phyloP scores from a whole-genome alignment of 1,140 invertebrate species.

The Drosophila ironensis region DNA sequence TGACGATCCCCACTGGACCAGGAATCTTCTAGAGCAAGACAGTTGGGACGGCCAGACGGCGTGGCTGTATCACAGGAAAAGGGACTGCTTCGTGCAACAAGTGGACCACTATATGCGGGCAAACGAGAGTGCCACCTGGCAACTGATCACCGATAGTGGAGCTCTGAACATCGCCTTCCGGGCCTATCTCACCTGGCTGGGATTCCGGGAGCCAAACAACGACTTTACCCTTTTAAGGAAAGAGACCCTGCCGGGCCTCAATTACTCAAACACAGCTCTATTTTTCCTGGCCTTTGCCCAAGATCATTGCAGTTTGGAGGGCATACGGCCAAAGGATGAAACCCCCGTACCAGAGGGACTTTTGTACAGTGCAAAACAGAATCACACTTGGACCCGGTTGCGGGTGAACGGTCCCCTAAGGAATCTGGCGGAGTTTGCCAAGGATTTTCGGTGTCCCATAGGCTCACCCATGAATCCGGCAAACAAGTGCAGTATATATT shows the following conservation, averaged over 20 bases:
- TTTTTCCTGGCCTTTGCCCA: constrained; percentile 89
- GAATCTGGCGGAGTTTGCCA: constrained; percentile 59
- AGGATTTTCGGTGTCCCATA: constrained; percentile 59
- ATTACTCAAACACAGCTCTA: constrained; percentile 84
- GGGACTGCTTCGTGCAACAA: constrained; percentile 95
- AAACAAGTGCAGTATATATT: constrained; percentile 70
- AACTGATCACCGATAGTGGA: constrained; percentile 86
- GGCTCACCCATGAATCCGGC: constrained; percentile 70
- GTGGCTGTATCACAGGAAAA: constrained; percentile 91
- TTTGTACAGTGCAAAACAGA: constrained; percentile 45
- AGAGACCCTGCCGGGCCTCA: constrained; percentile 63
- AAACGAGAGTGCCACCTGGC: constrained; percentile 85
- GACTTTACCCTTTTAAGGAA: constrained; percentile 46
- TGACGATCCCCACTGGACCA: constrained; percentile 97
- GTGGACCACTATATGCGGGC: constrained; percentile 85
- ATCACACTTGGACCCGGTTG: constrained; percentile 48
- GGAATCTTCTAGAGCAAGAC: constrained; percentile 83
- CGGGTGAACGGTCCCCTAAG: constrained; percentile 61
- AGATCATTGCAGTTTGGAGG: constrained; percentile 41
- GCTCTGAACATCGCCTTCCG: constrained; percentile 85
- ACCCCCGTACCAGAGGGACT: constrained; percentile 59
- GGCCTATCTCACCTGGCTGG: constrained; percentile 82
- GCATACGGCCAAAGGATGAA: background rate
- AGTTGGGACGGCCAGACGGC: constrained; percentile 98
- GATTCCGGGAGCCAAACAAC: constrained; percentile 61